Evolutionary conservation across 2,888 invertebrate genomes (phyloP).

Genomic region (Ditula angustiorana): DNA sequence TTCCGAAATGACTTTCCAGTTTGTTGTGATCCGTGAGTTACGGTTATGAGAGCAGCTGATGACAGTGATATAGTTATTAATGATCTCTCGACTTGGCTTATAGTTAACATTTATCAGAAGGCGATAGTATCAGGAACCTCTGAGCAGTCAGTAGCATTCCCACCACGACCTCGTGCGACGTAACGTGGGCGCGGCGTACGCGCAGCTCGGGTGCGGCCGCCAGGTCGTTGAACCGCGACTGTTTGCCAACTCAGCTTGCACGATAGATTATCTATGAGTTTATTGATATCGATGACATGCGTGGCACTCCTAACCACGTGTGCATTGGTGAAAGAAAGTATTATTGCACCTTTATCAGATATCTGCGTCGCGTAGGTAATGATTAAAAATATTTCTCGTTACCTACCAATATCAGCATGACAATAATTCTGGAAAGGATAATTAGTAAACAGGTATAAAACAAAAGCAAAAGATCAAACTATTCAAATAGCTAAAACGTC

Average conservation of each 20-base stretch:
- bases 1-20: neutral
- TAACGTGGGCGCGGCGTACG: conserved; percentile 71
- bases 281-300: conserved; percentile 71
- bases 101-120: conserved; percentile 12
- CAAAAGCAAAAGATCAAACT: neutral
- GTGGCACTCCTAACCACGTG: conserved; percentile 41
- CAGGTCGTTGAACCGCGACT: conserved; percentile 82
- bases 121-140: conserved; percentile 37
- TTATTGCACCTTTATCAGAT: neutral
- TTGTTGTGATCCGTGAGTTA: neutral
- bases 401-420: too few relatives aligned
- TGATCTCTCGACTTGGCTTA: neutral
- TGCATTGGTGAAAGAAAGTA: conserved; percentile 24
- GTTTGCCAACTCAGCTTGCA: conserved; percentile 84
- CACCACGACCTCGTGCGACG: conserved; percentile 45
- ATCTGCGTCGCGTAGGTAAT: neutral
- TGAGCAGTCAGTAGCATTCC: conserved; percentile 30
- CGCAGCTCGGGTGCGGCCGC: conserved; percentile 75
- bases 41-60: conserved; percentile 14
- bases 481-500: neutral
- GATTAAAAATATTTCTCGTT: too few relatives aligned
- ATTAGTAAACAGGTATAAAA: too few relatives aligned
- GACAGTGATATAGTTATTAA: conserved; percentile 7
- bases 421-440: too few relatives aligned
- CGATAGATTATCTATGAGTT: conserved; percentile 66